Evolutionary conservation across 1,140 invertebrate genomes (phyloP).

Genomic region (honey bee (Apis mellifera)): DNA sequence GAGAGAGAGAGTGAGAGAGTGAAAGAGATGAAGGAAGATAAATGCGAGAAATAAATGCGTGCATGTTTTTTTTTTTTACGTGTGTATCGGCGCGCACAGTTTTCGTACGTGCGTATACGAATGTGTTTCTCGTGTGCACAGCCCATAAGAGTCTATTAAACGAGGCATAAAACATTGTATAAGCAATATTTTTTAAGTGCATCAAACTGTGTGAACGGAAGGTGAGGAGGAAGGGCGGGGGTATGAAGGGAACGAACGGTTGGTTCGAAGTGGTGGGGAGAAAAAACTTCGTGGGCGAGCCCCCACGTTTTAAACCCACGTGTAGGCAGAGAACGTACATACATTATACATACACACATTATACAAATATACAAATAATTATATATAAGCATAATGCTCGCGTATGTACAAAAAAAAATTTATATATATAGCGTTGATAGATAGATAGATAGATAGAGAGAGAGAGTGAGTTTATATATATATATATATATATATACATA

Average conservation of each 20-base stretch:
- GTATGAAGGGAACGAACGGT: background rate
- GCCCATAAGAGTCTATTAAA: conserved; percentile 74
- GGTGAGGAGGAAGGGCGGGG: background rate
- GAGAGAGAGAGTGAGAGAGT: conserved; percentile 22
- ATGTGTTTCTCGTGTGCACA: conserved; percentile 44
- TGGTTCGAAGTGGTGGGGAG: background rate
- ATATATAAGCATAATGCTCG: conserved; percentile 55
- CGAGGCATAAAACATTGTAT: conserved; percentile 60
- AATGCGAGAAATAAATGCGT: conserved; percentile 34
- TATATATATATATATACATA: conserved; percentile 45
- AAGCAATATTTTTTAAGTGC: conserved; percentile 75
- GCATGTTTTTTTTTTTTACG: conserved; percentile 3
- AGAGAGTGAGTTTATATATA: conserved; percentile 1
- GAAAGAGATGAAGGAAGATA: background rate
- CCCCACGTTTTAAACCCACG: conserved; percentile 42
- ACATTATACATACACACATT: background rate
- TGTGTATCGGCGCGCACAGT: conserved; percentile 13
- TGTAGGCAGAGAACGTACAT: background rate
- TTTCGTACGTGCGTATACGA: conserved; percentile 16
- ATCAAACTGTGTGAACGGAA: conserved; percentile 52
- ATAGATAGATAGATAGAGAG: background rate
- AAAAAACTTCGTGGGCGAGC: conserved; percentile 51
- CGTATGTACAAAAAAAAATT: conserved; percentile 59
- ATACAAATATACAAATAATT: background rate
- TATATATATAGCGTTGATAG: conserved; percentile 54